Evolutionary conservation across 1,140 invertebrate genomes (phyloP), one percentile per base, ranked within the genome.

Genomic region (Pseudomyrmex sp.): DNA sequence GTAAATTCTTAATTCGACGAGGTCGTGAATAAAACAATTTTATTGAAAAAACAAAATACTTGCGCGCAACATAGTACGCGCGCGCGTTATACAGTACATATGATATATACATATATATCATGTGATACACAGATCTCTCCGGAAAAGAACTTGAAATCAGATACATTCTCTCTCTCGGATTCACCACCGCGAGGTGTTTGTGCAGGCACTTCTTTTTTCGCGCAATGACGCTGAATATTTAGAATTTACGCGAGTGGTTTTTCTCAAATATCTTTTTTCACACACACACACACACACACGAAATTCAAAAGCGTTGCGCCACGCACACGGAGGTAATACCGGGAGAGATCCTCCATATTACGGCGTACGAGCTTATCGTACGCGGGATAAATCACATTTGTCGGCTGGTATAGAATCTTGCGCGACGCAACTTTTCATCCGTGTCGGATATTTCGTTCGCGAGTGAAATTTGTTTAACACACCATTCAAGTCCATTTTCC

Each of bases 401-500:
- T 46, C 68, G 58, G 4, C 9, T 48, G 46, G 35, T 54, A 62
- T 35, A 59, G 58, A 69, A 85, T 82, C 77, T 85, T 62, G 63
- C 35, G 2, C 76, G 76, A 69, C 76, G 76, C 82, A 79, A 83
- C 74, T 74, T 76, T 85, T 54, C 63, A 77, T 77, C 62, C 68
- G 50, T 59, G 58, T 72, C 82, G 65, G 54, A 44, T 61, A 76
- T 66, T 48, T 59, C 83, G 50, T 65, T 70, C 59, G 68, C 62
- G 48, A 80, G 76, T 61, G 83, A 87, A 77, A 83, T 68, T 85
- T 75, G 72, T 77, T 79, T 72, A 61, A 72, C 63, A 54, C 76
- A 65, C 76, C 66, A 84, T 20, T 48, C 72, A 82, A 77, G 77
- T 88, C 73, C 56, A 87, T 87, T 75, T 85, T 56, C 69, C 58